Evolutionary conservation across 2,888 invertebrate species (phyloP), one percentile per base, ranked within the genome.

Genomic region (Caenorhabditis zanzibari): DNA sequence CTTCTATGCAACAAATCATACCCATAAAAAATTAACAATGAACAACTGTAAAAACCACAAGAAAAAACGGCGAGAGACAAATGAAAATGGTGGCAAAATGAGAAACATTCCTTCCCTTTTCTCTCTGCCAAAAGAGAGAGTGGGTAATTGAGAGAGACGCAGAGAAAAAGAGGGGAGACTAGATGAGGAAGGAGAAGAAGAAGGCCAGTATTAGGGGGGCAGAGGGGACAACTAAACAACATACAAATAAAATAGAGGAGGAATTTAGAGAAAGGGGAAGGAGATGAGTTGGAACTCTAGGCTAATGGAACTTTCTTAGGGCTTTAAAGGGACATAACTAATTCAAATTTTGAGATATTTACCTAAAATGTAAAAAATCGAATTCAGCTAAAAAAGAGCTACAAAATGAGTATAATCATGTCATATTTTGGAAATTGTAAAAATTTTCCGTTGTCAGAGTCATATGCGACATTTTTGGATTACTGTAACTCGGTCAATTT

Each of bases 81-180:
- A 22, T 24, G 4, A 64, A 16, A 16, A 24, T 24, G 54, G 54
- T 24, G 54, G 54, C 54, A 54, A 54, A 54, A 54, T 54, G 54
- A 54, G 54, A 54, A 54, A 54, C 54, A 54, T 54, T 54, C 26
- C 22, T 26, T 12, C 26, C 10, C 38, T 38, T 12, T 38, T 38
- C 38, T 38, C 38, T 47, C 47, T 47, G 19, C 19, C 26, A n/a
- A n/a, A n/a, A n/a, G n/a, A n/a, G n/a, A n/a, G n/a, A n/a, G n/a
- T n/a, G n/a, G n/a, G n/a, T n/a, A n/a, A n/a, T 24, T 47, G 32
- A 32, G 68, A 68, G 68, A 68, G 68, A 68, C 19, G 22, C 10
- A 68, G 68, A 52, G 68, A 52, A 6, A 49, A 1, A 22, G 52
- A 24, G 12, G 38, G 22, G 24, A 22, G 26, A 14, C 24, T 38